Conservation (phyloP, 1,140 invertebrate genomes). For the Homalodisca vitripennis region DNA sequence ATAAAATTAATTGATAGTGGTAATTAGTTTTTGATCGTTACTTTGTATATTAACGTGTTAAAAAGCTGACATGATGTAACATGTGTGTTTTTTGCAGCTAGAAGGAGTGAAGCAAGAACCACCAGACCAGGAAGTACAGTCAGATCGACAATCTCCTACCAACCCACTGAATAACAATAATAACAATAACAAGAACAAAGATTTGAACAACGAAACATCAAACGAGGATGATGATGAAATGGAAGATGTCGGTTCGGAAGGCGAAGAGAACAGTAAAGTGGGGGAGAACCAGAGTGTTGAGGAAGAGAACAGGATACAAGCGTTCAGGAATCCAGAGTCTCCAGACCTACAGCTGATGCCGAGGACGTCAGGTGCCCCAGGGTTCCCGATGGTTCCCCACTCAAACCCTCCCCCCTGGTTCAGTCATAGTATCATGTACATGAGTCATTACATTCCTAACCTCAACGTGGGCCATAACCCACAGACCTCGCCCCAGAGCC, state of each 20-base stretch:
- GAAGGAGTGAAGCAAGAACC: slow-evolving; percentile 41
- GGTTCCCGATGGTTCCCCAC: slow-evolving; percentile 77
- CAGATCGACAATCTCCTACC: slow-evolving; percentile 7
- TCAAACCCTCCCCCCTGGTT: slow-evolving; percentile 62
- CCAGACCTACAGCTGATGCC: slow-evolving; percentile 47
- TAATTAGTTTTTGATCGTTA: no score
- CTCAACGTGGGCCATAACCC: slow-evolving; percentile 50
- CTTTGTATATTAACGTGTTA: not conserved
- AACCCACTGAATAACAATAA: slow-evolving; percentile 38
- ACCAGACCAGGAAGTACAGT: slow-evolving; percentile 32
- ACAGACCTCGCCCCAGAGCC: slow-evolving; percentile 45
- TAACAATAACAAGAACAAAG: slow-evolving; percentile 53
- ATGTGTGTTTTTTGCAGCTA: slow-evolving; percentile 24
- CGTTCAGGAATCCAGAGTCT: slow-evolving; percentile 39
- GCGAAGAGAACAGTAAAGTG: slow-evolving; percentile 44
- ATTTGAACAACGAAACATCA: slow-evolving; percentile 54
- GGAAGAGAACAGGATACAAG: slow-evolving; percentile 40
- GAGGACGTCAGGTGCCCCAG: slow-evolving; percentile 50
- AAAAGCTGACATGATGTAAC: not conserved
- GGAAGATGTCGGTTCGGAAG: slow-evolving; percentile 52
- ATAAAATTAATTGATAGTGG: no score
- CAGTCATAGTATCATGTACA: slow-evolving; percentile 84
- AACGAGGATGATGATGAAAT: slow-evolving; percentile 58
- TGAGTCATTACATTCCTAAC: slow-evolving; percentile 80
- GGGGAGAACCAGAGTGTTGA: slow-evolving; percentile 39